Percentiles rank a stretch among this genome's conserved stretches.
phyloP scores from a whole-genome alignment of 2,888 invertebrate species.

The Eupithecia inturbata region DNA sequence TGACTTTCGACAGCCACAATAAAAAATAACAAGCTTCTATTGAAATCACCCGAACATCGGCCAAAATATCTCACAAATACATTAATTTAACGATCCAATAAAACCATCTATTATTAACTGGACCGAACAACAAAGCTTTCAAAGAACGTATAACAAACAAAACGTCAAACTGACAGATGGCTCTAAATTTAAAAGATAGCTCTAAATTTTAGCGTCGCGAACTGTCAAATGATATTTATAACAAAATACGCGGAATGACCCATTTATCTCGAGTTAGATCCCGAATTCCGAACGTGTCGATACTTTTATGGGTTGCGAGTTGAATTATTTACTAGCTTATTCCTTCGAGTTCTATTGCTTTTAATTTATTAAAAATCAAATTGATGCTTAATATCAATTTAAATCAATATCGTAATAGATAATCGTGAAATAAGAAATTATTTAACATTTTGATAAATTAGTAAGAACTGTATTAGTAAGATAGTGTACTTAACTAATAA shows the following conservation, averaged over 20 bases:
- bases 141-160: constrained; percentile 26
- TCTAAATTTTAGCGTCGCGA: constrained; percentile 42
- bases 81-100: constrained; percentile 24
- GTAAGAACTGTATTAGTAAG: too few species aligned
- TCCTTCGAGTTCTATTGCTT: background rate
- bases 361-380: too few species aligned
- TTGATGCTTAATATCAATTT: too few species aligned
- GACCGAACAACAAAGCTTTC: constrained; percentile 12
- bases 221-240: constrained; percentile 43
- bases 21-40: background rate
- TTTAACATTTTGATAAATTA: too few species aligned
- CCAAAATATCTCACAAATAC: constrained; percentile 1
- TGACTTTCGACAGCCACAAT: background rate
- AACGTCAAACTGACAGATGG: constrained; percentile 40
- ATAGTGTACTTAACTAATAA: background rate
- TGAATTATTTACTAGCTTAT: constrained; percentile 9
- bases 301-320: constrained; percentile 34
- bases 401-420: too few species aligned
- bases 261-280: constrained; percentile 46
- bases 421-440: too few species aligned
- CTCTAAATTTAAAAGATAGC: constrained; percentile 42
- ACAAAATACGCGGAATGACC: constrained; percentile 44
- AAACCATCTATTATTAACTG: constrained; percentile 22
- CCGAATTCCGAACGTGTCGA: constrained; percentile 40
- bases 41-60: background rate